Evolutionary conservation across 2,888 invertebrate genomes (phyloP).

Genomic region (Aphodius sticticus): DNA sequence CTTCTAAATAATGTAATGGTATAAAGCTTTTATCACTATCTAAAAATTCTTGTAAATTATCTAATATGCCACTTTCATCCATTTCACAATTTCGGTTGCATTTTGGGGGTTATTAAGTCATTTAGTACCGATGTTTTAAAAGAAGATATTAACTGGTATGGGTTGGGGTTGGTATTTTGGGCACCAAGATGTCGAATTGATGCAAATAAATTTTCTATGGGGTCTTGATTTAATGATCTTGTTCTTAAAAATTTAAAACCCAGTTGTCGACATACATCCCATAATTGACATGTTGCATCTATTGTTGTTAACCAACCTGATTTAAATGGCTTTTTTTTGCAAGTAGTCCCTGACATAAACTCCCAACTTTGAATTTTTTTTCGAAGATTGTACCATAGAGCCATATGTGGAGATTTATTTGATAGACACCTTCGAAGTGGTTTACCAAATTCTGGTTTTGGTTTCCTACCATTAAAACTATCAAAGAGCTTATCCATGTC

Average conservation of each 20-base stretch:
- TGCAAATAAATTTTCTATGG: neutral
- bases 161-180: neutral
- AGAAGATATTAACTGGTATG: neutral
- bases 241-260: neutral
- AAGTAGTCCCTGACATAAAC: neutral
- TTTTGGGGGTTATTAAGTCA: neutral
- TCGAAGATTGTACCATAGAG: neutral
- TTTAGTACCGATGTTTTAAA: conserved; percentile 5
- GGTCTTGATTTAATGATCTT: neutral
- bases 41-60: neutral
- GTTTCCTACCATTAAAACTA: neutral
- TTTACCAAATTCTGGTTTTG: neutral
- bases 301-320: neutral
- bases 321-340: neutral
- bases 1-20: neutral
- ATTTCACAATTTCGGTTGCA: neutral
- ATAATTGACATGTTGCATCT: neutral
- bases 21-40: neutral
- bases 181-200: neutral
- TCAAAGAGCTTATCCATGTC: neutral
- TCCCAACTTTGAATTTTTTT: neutral
- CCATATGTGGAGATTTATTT: neutral
- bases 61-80: neutral
- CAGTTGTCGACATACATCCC: neutral
- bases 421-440: neutral